Evolutionary conservation across 2,888 invertebrate genomes (phyloP).

Genomic region (Agrochola macilenta): DNA sequence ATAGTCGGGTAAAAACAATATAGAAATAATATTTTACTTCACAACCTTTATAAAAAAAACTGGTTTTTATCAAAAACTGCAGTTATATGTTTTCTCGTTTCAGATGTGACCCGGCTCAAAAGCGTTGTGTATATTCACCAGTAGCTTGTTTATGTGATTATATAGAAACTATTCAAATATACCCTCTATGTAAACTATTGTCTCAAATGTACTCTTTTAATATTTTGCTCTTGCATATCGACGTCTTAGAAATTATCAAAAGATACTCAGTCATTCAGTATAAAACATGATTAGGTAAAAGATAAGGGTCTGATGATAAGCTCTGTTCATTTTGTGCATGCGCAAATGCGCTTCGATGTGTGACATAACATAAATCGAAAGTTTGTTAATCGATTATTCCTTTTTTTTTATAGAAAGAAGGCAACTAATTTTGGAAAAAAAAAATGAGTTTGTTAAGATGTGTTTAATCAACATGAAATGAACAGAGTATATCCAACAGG

Average conservation of each 20-base stretch:
- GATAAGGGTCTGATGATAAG: background rate
- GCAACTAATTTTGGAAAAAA: background rate
- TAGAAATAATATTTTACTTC: too few relatives aligned
- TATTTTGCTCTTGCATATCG: slow-evolving; percentile 35
- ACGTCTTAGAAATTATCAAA: slow-evolving; percentile 17
- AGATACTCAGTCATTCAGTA: background rate
- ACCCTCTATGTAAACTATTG: slow-evolving; percentile 40
- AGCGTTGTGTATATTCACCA: slow-evolving; percentile 59
- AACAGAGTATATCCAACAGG: too few relatives aligned
- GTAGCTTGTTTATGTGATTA: slow-evolving; percentile 61
- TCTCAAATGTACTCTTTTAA: slow-evolving; percentile 45
- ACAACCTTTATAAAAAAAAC: too few relatives aligned
- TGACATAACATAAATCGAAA: background rate
- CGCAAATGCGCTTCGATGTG: background rate
- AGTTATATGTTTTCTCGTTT: slow-evolving; percentile 46
- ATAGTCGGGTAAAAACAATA: background rate
- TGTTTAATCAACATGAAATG: background rate
- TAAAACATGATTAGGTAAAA: background rate
- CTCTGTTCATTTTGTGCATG: background rate
- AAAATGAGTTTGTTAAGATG: background rate
- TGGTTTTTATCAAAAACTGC: background rate
- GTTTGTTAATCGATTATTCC: background rate
- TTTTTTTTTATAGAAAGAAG: background rate
- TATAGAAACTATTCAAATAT: slow-evolving; percentile 36
- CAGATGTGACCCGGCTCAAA: slow-evolving; percentile 67